Conservation (phyloP, 2,797 vertebrate genomes). For the Mormyrops attenuatus region DNA sequence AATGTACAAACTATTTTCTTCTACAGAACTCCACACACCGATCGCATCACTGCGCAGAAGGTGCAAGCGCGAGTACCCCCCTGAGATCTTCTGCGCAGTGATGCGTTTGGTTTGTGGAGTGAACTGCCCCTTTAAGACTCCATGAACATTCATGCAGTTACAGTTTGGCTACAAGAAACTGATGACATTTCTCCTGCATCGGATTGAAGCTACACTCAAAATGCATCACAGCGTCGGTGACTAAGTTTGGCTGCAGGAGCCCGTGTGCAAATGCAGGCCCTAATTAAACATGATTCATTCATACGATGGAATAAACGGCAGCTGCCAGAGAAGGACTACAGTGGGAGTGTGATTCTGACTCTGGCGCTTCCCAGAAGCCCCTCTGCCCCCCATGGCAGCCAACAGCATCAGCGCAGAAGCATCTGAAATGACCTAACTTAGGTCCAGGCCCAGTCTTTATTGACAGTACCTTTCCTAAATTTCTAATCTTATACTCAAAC, state of each 20-base stretch:
- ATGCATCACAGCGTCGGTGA: not conserved
- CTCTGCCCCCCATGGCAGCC: not conserved
- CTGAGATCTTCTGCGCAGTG: not conserved
- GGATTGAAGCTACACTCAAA: not conserved
- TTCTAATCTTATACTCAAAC: not conserved
- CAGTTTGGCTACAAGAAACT: not conserved
- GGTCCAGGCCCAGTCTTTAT: not conserved
- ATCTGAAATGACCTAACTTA: not conserved
- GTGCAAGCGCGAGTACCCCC: not conserved
- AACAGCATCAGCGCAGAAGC: not conserved
- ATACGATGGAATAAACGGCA: not conserved
- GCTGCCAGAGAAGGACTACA: not conserved
- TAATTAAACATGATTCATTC: constrained; percentile 16
- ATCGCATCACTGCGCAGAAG: not conserved
- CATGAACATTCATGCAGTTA: not conserved
- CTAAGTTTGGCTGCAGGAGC: not conserved
- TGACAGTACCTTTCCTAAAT: not conserved
- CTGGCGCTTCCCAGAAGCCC: too few relatives aligned
- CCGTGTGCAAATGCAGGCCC: not conserved
- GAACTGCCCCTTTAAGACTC: not conserved
- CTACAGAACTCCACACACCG: not conserved
- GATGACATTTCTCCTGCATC: not conserved
- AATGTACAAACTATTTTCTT: not conserved
- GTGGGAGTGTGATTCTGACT: not conserved
- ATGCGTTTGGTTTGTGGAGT: not conserved